Conservation (phyloP, 2,888 invertebrate genomes). For the Ommatoiulus sabulosus region DNA sequence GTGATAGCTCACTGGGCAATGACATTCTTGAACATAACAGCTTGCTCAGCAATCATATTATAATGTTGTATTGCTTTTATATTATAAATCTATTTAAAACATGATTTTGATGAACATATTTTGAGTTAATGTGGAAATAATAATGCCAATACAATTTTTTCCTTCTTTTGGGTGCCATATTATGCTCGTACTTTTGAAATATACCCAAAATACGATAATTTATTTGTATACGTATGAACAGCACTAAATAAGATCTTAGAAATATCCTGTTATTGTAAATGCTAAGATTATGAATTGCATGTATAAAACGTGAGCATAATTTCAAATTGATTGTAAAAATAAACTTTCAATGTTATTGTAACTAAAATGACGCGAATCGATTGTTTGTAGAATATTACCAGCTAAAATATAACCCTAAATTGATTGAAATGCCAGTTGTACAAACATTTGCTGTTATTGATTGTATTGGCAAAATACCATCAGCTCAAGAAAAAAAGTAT, state of each 20-base stretch:
- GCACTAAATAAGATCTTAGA: constrained; percentile 16
- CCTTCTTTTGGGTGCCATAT: constrained; percentile 15
- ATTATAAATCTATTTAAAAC: constrained; percentile 39
- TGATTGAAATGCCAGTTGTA: not conserved
- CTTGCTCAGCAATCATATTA: constrained; percentile 44
- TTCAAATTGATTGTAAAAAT: not conserved
- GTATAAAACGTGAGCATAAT: not conserved
- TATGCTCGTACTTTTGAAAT: not conserved
- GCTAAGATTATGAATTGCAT: not conserved
- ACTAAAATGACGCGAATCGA: not conserved
- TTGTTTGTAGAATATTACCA: not conserved
- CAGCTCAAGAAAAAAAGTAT: not conserved
- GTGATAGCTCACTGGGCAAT: not conserved
- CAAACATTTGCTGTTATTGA: not conserved
- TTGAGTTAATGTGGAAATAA: constrained; percentile 32
- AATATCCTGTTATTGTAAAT: not conserved
- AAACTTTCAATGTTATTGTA: not conserved
- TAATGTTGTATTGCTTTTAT: constrained; percentile 23
- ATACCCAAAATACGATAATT: constrained; percentile 26
- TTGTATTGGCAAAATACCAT: constrained; percentile 22
- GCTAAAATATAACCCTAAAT: not conserved
- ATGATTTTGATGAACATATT: constrained; percentile 6
- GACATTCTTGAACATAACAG: constrained; percentile 1
- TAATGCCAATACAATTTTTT: constrained; percentile 12
- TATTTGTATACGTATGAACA: constrained; percentile 32